phyloP scores from a whole-genome alignment of 1,140 invertebrate species.

The Lucilia cuprina region DNA sequence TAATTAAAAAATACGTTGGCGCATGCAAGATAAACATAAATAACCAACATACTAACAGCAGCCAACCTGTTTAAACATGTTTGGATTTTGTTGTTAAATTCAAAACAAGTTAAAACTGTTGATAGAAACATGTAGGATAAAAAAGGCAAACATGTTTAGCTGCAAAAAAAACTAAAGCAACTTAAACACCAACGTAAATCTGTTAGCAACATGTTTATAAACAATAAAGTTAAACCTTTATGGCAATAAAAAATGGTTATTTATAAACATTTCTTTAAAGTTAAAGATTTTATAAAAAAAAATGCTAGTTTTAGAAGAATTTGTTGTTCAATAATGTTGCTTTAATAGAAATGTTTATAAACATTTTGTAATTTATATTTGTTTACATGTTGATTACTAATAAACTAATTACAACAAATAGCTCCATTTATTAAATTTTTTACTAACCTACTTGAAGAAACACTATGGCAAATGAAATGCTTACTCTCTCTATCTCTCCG shows the following conservation, averaged over 20 bases:
- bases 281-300: too few species aligned
- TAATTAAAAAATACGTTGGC: conserved; percentile 15
- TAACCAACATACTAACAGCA: not conserved
- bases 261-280: too few species aligned
- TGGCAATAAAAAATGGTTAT: too few species aligned
- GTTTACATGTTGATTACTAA: too few species aligned
- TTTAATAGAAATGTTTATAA: not conserved
- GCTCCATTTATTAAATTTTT: not conserved
- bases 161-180: not conserved
- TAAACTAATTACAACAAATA: not conserved
- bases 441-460: not conserved
- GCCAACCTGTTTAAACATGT: not conserved
- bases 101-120: not conserved
- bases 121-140: not conserved
- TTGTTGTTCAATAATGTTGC: not conserved
- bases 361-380: too few species aligned
- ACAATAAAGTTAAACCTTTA: too few species aligned
- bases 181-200: not conserved
- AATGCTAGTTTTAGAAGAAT: too few species aligned
- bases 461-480: not conserved
- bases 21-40: not conserved
- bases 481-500: not conserved
- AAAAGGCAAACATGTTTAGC: too few species aligned
- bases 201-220: too few species aligned
- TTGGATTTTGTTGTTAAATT: not conserved